Evolutionary conservation across 2,797 vertebrate species (phyloP), one percentile per base, ranked within the genome.

Genomic region (Darevskia nairensis): DNA sequence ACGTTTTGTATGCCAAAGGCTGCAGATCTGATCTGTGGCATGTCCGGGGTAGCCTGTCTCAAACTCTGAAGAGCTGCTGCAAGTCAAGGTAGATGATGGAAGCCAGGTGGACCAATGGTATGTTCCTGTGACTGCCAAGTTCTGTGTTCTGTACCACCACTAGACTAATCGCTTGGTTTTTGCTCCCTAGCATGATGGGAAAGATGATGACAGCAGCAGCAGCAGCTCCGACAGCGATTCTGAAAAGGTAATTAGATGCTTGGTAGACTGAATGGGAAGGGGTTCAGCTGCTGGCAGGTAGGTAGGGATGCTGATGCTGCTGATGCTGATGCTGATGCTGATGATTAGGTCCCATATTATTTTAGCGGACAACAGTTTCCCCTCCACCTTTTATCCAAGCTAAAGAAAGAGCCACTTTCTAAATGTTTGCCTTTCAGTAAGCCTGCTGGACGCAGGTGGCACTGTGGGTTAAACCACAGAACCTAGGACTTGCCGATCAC

Each of bases 211-310:
- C 3, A 80, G 39, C 11, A 85, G 91, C 61, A 94, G 93, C 88
- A 92, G 92, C 92, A 92, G 90, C 78, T 95, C 94, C 0, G 68
- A 82, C 29, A 91, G 90, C 0, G 77, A 82, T 29, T 86, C 1
- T 0, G 92, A 94, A 86, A 84, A 92, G 92, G 94, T 93, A 92
- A 77, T 55, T 41, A 23, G n/a, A n/a, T 83, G 10, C n/a, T 17
- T 83, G 32, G 4, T 9, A 71, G 39, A 64, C 19, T 13, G 10
- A 72, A 82, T 66, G 23, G n/a, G n/a, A 68, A 77, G 25, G 29
- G 66, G 50, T 84, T 84, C 71, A 59, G 8, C 17, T 77, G 75
- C 17, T 64, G 59, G 55, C 27, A 41, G 32, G 29, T 59, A 64
- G 39, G 3, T 85, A 44, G 15, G 29, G 9, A 41, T 64, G 71